Evolutionary conservation across 2,888 invertebrate genomes (phyloP).

Genomic region (Polydrusus tereticollis): DNA sequence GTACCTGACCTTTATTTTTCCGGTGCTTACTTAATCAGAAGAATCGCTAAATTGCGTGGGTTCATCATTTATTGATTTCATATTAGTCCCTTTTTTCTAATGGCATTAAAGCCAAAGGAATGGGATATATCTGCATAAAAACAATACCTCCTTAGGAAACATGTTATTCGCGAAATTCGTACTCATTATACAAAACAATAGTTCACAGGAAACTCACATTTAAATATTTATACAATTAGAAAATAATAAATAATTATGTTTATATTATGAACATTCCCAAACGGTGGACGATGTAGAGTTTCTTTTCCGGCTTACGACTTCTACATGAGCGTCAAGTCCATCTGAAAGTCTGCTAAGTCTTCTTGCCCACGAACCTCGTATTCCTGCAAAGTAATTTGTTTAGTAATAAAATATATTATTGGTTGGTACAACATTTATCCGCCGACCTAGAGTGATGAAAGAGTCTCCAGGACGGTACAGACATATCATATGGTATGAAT

Average conservation of each 20-base stretch:
- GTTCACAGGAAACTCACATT: background rate
- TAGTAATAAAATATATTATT: background rate
- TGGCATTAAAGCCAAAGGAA: too few relatives aligned
- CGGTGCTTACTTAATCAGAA: background rate
- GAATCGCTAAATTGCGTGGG: background rate
- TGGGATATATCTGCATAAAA: too few relatives aligned
- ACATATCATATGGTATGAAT: too few relatives aligned
- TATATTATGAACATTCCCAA: conserved; percentile 67
- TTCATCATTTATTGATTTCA: background rate
- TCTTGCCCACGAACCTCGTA: conserved; percentile 77
- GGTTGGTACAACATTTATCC: too few relatives aligned
- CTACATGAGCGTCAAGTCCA: conserved; percentile 81
- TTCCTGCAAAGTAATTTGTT: conserved; percentile 54
- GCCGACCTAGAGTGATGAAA: too few relatives aligned
- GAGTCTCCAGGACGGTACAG: too few relatives aligned
- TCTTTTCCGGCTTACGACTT: conserved; percentile 71
- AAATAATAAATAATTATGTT: background rate
- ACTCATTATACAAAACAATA: background rate
- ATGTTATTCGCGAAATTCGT: background rate
- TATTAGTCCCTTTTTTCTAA: background rate
- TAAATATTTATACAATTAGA: background rate
- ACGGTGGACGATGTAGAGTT: conserved; percentile 69
- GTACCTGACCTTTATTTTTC: background rate
- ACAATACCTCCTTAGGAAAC: background rate
- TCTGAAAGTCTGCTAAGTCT: conserved; percentile 80